A percentile compares a stretch with the other conserved stretches of the same genome.
Conservation (phyloP, 2,888 invertebrate genomes). For the Athrips mouffetella region DNA sequence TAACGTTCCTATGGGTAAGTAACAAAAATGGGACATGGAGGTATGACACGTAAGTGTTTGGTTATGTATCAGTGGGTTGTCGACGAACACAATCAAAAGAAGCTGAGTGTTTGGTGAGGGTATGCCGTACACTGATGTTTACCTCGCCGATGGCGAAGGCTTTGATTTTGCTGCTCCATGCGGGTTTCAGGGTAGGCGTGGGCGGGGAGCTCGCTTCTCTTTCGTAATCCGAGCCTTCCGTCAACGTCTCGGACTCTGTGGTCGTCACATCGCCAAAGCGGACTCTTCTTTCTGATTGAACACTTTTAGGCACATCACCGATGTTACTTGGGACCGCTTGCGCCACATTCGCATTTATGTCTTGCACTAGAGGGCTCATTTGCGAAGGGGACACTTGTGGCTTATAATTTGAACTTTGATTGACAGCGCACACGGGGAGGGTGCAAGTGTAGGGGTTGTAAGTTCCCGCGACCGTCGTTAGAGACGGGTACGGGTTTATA, state of each 20-base stretch:
- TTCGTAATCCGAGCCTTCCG: slow-evolving; percentile 57
- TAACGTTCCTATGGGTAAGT: slow-evolving; percentile 51
- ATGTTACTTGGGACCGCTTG: slow-evolving; percentile 43
- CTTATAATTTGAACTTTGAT: slow-evolving; percentile 42
- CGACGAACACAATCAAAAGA: slow-evolving; percentile 77
- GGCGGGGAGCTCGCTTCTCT: slow-evolving; percentile 59
- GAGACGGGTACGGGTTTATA: slow-evolving; percentile 64
- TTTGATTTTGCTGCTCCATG: slow-evolving; percentile 76
- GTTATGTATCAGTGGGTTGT: slow-evolving; percentile 56
- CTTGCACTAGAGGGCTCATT: slow-evolving; percentile 52
- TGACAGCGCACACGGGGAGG: slow-evolving; percentile 50
- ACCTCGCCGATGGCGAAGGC: slow-evolving; percentile 78
- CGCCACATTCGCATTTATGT: slow-evolving; percentile 61
- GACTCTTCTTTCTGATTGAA: slow-evolving; percentile 72
- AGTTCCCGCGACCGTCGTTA: slow-evolving; percentile 71
- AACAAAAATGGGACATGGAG: slow-evolving; percentile 58
- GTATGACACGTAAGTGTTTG: slow-evolving; percentile 56
- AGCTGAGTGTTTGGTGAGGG: slow-evolving; percentile 64
- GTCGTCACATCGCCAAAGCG: slow-evolving; percentile 70
- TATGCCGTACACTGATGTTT: slow-evolving; percentile 69
- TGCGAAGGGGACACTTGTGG: slow-evolving; percentile 45
- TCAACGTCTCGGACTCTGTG: slow-evolving; percentile 58
- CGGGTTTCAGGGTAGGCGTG: slow-evolving; percentile 63
- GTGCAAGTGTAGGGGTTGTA: slow-evolving; percentile 69
- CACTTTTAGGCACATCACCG: slow-evolving; percentile 55